Evolutionary conservation across 2,888 invertebrate species (phyloP).

Genomic region (Zaprionus lineosus): DNA sequence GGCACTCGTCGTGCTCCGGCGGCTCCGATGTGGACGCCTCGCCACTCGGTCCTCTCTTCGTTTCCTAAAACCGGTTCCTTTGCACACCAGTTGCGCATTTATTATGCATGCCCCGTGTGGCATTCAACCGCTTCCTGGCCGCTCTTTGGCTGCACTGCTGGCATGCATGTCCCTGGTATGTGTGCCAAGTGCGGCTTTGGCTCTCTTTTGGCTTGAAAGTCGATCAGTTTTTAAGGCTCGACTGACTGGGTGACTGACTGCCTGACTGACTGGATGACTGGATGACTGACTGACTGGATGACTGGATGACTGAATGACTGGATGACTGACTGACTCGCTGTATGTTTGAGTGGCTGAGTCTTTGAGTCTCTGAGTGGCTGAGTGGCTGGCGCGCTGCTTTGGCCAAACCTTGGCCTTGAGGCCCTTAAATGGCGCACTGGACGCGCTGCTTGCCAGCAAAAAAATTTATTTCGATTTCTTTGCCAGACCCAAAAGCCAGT

Average conservation of each 20-base stretch:
- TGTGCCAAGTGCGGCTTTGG: constrained; percentile 47
- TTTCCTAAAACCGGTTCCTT: constrained; percentile 72
- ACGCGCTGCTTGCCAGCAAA: constrained; percentile 35
- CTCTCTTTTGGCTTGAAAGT: constrained; percentile 40
- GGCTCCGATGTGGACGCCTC: too few species aligned
- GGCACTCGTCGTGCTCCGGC: background rate
- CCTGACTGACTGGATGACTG: constrained; percentile 4
- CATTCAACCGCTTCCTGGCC: constrained; percentile 40
- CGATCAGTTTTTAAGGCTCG: constrained; percentile 45
- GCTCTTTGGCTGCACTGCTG: constrained; percentile 23
- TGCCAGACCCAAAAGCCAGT: constrained; percentile 43
- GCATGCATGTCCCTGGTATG: constrained; percentile 18
- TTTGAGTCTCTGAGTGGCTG: background rate
- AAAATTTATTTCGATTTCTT: constrained; percentile 18
- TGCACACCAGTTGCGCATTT: constrained; percentile 77
- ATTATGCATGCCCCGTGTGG: constrained; percentile 62
- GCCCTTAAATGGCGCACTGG: constrained; percentile 75
- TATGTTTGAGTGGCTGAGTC: background rate
- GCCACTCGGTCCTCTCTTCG: constrained; percentile 14
- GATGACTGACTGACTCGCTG: constrained; percentile 14
- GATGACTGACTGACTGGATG: background rate
- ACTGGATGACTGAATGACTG: background rate
- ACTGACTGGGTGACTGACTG: constrained; percentile 5
- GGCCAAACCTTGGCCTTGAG: constrained; percentile 80
- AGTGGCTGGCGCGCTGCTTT: constrained; percentile 20